Conservation (phyloP, 2,797 vertebrate species). For the Hyperoplus immaculatus region DNA sequence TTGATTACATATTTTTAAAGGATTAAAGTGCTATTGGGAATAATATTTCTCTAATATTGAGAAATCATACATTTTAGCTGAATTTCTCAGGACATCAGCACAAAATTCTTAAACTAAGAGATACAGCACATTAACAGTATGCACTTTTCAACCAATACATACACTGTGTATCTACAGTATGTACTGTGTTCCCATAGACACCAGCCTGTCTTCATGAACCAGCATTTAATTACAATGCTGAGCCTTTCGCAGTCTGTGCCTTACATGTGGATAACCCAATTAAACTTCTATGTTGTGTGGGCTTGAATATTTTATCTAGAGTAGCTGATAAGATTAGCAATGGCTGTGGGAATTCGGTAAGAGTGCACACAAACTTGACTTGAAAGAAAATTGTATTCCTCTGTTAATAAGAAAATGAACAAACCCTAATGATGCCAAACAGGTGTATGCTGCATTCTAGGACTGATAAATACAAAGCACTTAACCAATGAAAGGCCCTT, state of each 20-base stretch:
- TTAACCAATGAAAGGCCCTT: not conserved
- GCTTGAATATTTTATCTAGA: not conserved
- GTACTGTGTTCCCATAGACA: not conserved
- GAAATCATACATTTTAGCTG: not conserved
- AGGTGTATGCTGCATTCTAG: not conserved
- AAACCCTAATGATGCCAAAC: not conserved
- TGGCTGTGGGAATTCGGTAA: not conserved
- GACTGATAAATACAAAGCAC: not conserved
- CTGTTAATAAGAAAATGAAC: not conserved
- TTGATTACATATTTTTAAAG: not conserved
- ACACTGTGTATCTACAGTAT: no score
- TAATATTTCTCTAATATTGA: not conserved
- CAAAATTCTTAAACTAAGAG: not conserved
- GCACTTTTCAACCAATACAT: not conserved
- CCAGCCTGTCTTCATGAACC: not conserved
- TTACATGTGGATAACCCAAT: not conserved
- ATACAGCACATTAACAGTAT: no score
- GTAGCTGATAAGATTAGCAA: not conserved
- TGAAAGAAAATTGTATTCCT: not conserved
- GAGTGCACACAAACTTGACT: not conserved
- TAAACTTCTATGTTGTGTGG: not conserved
- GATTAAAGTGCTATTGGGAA: not conserved
- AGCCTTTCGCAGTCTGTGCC: not conserved
- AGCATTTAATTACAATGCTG: not conserved
- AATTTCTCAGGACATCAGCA: not conserved